A percentile compares a stretch with the other conserved stretches of the same genome.
Evolutionary conservation across 2,113 vertebrate genomes (phyloP).

Genomic region (Perccottus glenii): DNA sequence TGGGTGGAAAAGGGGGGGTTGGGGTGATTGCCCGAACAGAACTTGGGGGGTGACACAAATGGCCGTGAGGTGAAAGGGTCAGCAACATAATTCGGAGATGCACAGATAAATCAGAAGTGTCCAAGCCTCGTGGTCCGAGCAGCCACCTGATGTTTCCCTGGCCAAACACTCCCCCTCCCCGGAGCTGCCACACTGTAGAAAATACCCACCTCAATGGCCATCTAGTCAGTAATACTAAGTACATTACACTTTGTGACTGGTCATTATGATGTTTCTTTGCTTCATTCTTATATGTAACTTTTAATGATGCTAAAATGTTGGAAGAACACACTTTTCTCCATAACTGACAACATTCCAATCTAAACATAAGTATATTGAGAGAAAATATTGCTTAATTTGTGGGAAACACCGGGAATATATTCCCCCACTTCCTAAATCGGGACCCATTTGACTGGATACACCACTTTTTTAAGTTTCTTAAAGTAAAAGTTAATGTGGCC

Average conservation of each 20-base stretch:
- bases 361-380: too few species aligned
- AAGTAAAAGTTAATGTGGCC: too few species aligned
- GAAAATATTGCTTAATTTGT: too few species aligned
- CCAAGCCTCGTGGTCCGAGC: constrained; percentile 47
- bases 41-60: constrained; percentile 78
- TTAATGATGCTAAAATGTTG: too few species aligned
- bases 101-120: constrained; percentile 78
- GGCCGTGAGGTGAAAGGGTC: constrained; percentile 78
- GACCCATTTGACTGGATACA: too few species aligned
- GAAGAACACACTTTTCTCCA: too few species aligned
- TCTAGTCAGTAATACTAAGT: not conserved
- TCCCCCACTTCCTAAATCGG: too few species aligned
- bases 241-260: not conserved
- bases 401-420: too few species aligned
- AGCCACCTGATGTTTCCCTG: constrained; percentile 76
- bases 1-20: constrained; percentile 1
- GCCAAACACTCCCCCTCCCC: constrained; percentile 62
- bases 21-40: constrained; percentile 74
- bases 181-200: constrained; percentile 47
- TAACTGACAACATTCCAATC: too few species aligned
- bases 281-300: too few species aligned
- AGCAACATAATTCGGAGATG: constrained; percentile 76
- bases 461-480: too few species aligned
- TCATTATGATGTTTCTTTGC: too few species aligned
- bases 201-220: constrained; percentile 1